Base-by-base conservation (phyloP, 2,113 vertebrate species). In the Hemiprocne comata region DNA sequence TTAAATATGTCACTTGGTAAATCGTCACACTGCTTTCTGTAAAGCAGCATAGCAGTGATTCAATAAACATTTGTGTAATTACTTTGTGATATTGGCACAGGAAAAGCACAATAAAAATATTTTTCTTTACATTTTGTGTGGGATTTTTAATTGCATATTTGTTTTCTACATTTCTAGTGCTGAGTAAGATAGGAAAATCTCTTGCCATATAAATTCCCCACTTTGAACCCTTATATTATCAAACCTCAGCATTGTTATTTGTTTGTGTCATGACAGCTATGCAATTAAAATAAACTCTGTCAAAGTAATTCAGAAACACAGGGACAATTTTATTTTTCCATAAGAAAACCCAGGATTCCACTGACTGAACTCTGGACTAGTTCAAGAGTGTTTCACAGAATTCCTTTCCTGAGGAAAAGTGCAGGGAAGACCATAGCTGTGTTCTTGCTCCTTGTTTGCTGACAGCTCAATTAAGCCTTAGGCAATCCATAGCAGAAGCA, bases 31-130 rank as follows among this genome's bases (percentile, higher is more conserved):
- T 86, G 38, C 12, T 94, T 95, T 95, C 42, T 61, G 31, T 64
- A 89, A 95, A 92, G 53, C 61, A 96, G 48, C 38, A 90, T n/a
- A 72, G 28, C 75, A 94, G 73, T 74, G 73, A 92, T 87, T 96
- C 80, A 55, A 42, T 83, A 85, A 87, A 25, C 28, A 46, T 93
- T 94, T 88, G 23, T 91, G 16, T 75, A 87, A 93, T 94, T 91
- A 80, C 40, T 93, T 94, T 81, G 34, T 92, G 75, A 88, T 84
- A 67, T 34, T 78, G 77, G 34, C 86, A 78, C 25, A 85, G 77
- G 57, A 92, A 95, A 94, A 89, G 8, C 29, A 78, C 48, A 90
- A 80, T 86, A 78, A 95, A 87, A 89, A 90, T 93, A 71, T 72
- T 87, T 95, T 75, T 69, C 70, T 94, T 91, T 89, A 48, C 24